These are phyloP conservation scores for Ditula angustiorana DNA, from an alignment of 2,888 invertebrate genomes.

Conservation along the genomic window DNA sequence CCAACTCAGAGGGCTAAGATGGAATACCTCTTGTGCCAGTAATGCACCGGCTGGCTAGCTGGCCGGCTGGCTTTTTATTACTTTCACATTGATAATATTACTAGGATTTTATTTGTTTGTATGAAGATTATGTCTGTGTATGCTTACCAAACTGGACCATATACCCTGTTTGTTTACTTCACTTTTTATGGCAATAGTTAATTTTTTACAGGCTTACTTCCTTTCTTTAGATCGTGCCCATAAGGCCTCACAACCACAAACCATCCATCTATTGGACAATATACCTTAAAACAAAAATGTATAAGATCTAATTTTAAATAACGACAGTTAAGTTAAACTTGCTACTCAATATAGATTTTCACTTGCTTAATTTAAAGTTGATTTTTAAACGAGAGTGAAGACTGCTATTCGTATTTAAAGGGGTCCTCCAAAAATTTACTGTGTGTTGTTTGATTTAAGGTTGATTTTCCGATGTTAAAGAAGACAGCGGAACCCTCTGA, in stretches of 20 bases:
- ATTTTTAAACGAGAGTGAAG: not conserved
- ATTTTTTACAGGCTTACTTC: slow-evolving; percentile 21
- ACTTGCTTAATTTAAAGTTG: not conserved
- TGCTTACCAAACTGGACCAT: not conserved
- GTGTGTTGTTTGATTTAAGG: not conserved
- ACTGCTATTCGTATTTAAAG: no score
- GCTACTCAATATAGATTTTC: no score
- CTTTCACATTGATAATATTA: no score
- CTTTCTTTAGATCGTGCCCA: slow-evolving; percentile 21
- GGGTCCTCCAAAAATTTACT: no score
- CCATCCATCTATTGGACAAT: accelerated
- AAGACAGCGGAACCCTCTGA: not conserved
- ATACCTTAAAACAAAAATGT: no score
- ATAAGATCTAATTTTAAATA: slow-evolving; percentile 1
- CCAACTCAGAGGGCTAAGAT: no score
- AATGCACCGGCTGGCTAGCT: no score
- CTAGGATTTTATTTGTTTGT: no score
- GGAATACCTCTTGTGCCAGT: no score
- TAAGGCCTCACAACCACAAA: not conserved
- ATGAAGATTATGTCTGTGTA: not conserved
- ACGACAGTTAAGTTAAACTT: not conserved
- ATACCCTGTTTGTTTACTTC: slow-evolving; percentile 27
- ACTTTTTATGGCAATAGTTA: slow-evolving; percentile 31
- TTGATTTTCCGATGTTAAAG: not conserved
- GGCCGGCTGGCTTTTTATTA: no score